Evolutionary conservation across 2,888 invertebrate species (phyloP).

Genomic region (Cataglyphis livida): DNA sequence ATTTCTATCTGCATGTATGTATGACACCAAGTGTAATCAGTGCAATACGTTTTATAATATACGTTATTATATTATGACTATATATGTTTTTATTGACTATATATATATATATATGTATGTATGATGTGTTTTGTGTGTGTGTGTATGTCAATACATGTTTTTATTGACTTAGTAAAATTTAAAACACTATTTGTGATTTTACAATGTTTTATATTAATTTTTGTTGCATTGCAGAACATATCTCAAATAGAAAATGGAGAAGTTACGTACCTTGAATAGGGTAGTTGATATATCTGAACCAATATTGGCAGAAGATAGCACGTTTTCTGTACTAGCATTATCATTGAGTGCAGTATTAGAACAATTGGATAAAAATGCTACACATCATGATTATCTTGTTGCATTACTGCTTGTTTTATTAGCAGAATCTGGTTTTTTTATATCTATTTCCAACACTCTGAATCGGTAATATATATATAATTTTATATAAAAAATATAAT

Average conservation of each 20-base stretch:
- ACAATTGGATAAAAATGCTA: constrained; percentile 69
- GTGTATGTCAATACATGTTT: no score
- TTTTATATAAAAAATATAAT: not conserved
- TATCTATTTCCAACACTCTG: constrained; percentile 43
- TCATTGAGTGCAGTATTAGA: constrained; percentile 68
- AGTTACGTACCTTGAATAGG: not conserved
- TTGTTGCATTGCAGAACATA: not conserved
- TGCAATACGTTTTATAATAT: no score
- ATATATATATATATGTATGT: no score
- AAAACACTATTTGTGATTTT: no score
- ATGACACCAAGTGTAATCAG: no score
- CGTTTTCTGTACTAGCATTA: constrained; percentile 69
- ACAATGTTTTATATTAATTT: not conserved
- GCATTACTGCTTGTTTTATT: constrained; percentile 78
- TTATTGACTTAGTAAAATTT: no score
- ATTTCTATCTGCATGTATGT: no score
- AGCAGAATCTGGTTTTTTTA: constrained; percentile 77
- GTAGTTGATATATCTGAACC: constrained; percentile 58
- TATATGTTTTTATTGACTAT: no score
- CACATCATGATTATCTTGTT: constrained; percentile 79
- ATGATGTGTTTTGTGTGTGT: no score
- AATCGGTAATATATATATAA: constrained; percentile 51
- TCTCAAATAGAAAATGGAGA: constrained; percentile 14
- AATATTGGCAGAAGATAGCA: constrained; percentile 79
- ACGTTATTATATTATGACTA: no score